A percentile compares a stretch with the other conserved stretches of the same genome.
These are phyloP conservation scores for Thymelicus lineola DNA, from an alignment of 2,888 invertebrate genomes.

Conservation along the genomic window DNA sequence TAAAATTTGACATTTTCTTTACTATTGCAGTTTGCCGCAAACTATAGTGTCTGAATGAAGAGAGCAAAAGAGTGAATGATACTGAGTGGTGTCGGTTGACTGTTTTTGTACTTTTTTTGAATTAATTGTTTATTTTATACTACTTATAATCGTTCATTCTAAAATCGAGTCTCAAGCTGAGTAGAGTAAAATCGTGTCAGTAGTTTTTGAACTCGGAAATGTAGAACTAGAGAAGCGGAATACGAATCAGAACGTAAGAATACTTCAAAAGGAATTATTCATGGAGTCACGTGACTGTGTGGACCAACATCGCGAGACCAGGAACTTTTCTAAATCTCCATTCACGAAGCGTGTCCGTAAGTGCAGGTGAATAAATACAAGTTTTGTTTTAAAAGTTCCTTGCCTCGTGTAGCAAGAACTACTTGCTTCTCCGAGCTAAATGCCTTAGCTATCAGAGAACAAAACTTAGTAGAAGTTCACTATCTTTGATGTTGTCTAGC, in stretches of 20 bases:
- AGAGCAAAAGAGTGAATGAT: too few relatives aligned
- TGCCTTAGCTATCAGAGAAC: not conserved
- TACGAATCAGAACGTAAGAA: constrained; percentile 4
- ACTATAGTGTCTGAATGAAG: too few relatives aligned
- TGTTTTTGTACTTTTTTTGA: too few relatives aligned
- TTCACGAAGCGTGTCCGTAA: constrained; percentile 10
- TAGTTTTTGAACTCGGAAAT: not conserved
- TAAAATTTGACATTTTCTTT: too few relatives aligned
- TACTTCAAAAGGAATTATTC: constrained; percentile 16
- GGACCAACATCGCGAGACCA: not conserved
- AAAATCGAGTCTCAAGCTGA: not conserved
- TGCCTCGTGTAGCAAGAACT: not conserved
- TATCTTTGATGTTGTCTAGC: too few relatives aligned
- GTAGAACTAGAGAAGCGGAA: not conserved
- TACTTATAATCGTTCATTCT: too few relatives aligned
- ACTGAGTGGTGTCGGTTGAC: too few relatives aligned
- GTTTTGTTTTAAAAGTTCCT: constrained; percentile 5
- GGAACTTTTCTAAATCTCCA: constrained; percentile 5
- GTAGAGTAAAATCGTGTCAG: not conserved
- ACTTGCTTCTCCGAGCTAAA: not conserved
- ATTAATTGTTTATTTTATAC: too few relatives aligned
- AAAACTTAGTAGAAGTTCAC: too few relatives aligned
- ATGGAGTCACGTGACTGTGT: not conserved
- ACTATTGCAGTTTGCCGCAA: too few relatives aligned
- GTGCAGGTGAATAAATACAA: constrained; percentile 24